Percentiles rank a stretch among this genome's conserved stretches.
phyloP scores from a whole-genome alignment of 2,113 vertebrate genomes.

The Gnathonemus longibarbis region DNA sequence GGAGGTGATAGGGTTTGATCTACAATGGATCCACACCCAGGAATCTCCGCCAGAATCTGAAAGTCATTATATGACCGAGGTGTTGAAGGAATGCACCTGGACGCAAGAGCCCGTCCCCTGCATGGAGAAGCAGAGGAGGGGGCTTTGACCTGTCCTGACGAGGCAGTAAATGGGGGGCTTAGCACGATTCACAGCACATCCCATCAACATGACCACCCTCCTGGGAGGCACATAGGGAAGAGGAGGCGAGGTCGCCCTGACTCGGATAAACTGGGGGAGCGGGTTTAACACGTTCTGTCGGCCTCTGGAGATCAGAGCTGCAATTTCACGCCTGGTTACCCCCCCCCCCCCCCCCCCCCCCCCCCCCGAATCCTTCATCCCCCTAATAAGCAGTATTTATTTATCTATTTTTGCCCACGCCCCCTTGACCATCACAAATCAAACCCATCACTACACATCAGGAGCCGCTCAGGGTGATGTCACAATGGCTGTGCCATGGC shows the following conservation, averaged over 20 bases:
- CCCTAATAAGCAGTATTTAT: not conserved
- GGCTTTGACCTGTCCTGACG: not conserved
- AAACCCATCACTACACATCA: conserved; percentile 6
- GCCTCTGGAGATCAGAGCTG: not conserved
- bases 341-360: no score
- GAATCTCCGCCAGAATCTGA: not conserved
- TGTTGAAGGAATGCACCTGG: not conserved
- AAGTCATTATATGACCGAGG: not conserved
- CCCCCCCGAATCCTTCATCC: not conserved
- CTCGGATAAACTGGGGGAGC: not conserved
- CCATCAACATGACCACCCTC: not conserved
- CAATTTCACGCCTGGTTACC: conserved; percentile 13
- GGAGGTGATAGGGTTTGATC: not conserved
- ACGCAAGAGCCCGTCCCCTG: not conserved
- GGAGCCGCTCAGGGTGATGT: not conserved
- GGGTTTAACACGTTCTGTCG: not conserved
- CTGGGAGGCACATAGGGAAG: not conserved
- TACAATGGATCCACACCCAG: not conserved
- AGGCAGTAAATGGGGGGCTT: not conserved
- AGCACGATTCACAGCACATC: not conserved
- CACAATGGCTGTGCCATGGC: not conserved
- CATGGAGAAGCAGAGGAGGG: not conserved
- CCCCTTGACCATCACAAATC: not conserved
- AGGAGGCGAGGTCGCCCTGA: not conserved
- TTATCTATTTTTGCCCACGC: not conserved